Percentiles rank a stretch among this genome's conserved stretches.
phyloP scores from a whole-genome alignment of 2,888 invertebrate genomes.

The Abrostola tripartita region DNA sequence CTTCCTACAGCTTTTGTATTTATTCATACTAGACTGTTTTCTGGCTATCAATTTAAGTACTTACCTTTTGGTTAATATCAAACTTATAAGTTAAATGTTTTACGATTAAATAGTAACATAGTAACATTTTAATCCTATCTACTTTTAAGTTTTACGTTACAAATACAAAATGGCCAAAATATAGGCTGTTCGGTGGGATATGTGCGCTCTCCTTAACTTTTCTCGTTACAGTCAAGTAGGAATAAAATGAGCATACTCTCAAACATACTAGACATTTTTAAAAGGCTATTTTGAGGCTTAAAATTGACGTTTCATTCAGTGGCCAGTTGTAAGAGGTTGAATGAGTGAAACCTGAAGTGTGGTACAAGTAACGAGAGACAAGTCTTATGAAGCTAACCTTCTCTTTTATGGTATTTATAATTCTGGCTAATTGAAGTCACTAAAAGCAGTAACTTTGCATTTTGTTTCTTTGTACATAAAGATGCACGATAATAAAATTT shows the following conservation, averaged over 20 bases:
- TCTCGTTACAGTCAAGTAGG: slow-evolving; percentile 27
- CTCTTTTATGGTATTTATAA: no score
- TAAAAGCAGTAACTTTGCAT: no score
- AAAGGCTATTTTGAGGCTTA: slow-evolving; percentile 77
- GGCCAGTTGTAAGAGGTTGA: slow-evolving; percentile 81
- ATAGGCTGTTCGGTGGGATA: neutral
- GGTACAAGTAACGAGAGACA: slow-evolving; percentile 61
- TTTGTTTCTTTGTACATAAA: no score
- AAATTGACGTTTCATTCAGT: slow-evolving; percentile 83
- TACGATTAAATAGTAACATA: no score
- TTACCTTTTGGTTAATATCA: no score
- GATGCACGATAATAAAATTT: no score
- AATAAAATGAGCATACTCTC: slow-evolving; percentile 63
- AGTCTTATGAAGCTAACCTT: neutral
- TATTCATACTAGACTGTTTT: no score
- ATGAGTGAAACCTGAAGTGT: slow-evolving; percentile 75
- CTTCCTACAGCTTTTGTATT: no score
- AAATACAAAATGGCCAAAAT: neutral
- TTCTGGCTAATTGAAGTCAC: no score
- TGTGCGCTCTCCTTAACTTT: slow-evolving; percentile 12
- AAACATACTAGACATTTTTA: slow-evolving; percentile 71
- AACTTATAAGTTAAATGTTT: no score
- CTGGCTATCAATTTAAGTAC: no score
- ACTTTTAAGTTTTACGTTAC: neutral
- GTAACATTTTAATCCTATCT: neutral